A percentile compares a stretch with the other conserved stretches of the same genome.
These are phyloP conservation scores for Adoxophyes honmai DNA, from an alignment of 1,140 invertebrate species.

Conservation along the genomic window DNA sequence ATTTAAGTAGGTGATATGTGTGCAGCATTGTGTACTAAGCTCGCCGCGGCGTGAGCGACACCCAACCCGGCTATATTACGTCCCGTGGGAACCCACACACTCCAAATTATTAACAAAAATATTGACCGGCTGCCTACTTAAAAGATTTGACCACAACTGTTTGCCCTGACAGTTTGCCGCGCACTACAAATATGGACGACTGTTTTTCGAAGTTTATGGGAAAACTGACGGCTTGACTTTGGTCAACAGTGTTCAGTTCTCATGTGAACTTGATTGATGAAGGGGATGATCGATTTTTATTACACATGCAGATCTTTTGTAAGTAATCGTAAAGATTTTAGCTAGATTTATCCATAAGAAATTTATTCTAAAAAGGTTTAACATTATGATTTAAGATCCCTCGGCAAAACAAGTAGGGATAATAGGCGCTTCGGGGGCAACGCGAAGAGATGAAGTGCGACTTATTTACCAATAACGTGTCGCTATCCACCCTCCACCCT, in stretches of 20 bases:
- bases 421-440: too few relatives aligned
- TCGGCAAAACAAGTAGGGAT: too few relatives aligned
- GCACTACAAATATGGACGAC: conserved; percentile 54
- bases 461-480: too few relatives aligned
- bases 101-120: conserved; percentile 74
- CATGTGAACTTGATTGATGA: conserved; percentile 6
- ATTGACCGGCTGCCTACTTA: conserved; percentile 72
- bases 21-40: too few relatives aligned
- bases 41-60: conserved; percentile 35
- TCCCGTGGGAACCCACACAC: conserved; percentile 57
- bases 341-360: too few relatives aligned
- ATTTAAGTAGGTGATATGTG: too few relatives aligned
- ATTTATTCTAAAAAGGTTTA: too few relatives aligned
- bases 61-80: conserved; percentile 50
- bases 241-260: conserved; percentile 28
- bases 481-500: too few relatives aligned
- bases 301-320: too few relatives aligned
- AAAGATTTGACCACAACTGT: conserved; percentile 68
- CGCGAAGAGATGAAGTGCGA: too few relatives aligned
- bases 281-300: conserved; percentile 18
- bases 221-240: conserved; percentile 31
- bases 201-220: conserved; percentile 63
- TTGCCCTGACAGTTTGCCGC: conserved; percentile 60
- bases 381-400: too few relatives aligned
- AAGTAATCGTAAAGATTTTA: too few relatives aligned